phyloP scores from a whole-genome alignment of 2,888 invertebrate genomes.

The Candidula unifasciata region DNA sequence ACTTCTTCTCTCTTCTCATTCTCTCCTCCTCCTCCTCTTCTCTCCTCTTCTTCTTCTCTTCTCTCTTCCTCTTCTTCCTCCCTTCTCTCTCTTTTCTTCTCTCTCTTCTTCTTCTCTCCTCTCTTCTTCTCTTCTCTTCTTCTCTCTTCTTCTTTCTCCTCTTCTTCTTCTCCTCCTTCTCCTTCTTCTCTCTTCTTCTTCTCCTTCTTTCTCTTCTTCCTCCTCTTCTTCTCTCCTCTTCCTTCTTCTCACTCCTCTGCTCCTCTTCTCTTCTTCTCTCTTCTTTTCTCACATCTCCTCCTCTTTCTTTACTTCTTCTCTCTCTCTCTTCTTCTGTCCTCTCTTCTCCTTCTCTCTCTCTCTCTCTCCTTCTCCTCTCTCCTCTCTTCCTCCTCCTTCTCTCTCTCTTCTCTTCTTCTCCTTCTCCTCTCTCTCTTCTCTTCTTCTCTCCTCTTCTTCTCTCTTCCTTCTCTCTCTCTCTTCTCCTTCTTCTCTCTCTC shows the following conservation, averaged over 20 bases:
- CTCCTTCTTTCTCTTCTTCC: no score
- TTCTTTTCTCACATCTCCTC: neutral
- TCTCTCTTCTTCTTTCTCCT: neutral
- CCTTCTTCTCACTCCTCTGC: no score
- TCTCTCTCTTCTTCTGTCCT: neutral
- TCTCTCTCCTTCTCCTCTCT: neutral
- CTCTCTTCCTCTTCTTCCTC: no score
- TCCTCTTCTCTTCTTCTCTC: neutral
- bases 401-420: neutral
- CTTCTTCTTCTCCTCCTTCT: neutral
- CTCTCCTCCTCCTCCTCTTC: no score
- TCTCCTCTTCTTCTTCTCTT: no score
- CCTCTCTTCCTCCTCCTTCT: neutral
- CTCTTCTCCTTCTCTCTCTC: neutral
- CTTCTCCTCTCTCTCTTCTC: neutral
- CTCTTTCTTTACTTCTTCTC: neutral
- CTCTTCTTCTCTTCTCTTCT: no score
- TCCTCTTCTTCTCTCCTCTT: neutral
- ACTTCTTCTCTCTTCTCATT: no score
- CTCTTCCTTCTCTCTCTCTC: neutral
- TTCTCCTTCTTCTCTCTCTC: no score
- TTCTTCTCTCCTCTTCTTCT: neutral
- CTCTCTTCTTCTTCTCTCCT: no score
- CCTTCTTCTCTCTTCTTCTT: neutral
- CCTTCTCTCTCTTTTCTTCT: no score